Evolutionary conservation across 2,888 invertebrate genomes (phyloP), one percentile per base, ranked within the genome.

Genomic region (Steinernema hermaphroditum): DNA sequence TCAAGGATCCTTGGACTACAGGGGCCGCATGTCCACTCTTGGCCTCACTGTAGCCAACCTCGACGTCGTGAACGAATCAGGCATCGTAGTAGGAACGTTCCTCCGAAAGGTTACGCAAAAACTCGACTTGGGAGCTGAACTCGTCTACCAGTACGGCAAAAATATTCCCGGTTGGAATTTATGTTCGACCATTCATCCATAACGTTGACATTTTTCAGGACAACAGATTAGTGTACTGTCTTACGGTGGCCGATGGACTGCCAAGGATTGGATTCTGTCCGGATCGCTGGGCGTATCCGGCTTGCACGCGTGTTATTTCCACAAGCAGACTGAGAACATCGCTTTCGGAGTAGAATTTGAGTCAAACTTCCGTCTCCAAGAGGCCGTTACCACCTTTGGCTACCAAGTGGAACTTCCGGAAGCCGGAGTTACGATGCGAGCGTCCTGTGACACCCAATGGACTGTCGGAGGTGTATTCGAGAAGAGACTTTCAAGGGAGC

Each of bases 341-440:
- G 91, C 94, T 90, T 86, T 97, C 80, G 97, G 96, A 70, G 94
- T 94, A 0, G 97, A 98, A 88, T 91, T 96, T 83, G 85, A 85
- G 72, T 93, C 95, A 6, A 94, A 93, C 87, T 91, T 93, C 86
- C 90, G 94, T 83, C 91, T 93, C 88, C 93, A 93, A 88, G 78
- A 82, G 75, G 77, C 82, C 57, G 46, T 70, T 24, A 80, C 80
- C 19, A 78, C 80, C 4, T 77, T 78, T 37, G 78, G 75, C n/a
- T 78, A 80, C 46, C 75, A 77, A 54, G 91, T 87, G 41, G 95
- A 95, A 88, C 90, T 97, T 87, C 95, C 96, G 62, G 94, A 94
- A 88, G 94, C 95, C 71, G 94, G 96, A 88, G 91, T 95, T 83
- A 91, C 92, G 70, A 96, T 96, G 88, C 93, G 92, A 92, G 96